These are phyloP conservation scores for Drosophila lacicola DNA, from an alignment of 2,888 invertebrate species.

Conservation along the genomic window DNA sequence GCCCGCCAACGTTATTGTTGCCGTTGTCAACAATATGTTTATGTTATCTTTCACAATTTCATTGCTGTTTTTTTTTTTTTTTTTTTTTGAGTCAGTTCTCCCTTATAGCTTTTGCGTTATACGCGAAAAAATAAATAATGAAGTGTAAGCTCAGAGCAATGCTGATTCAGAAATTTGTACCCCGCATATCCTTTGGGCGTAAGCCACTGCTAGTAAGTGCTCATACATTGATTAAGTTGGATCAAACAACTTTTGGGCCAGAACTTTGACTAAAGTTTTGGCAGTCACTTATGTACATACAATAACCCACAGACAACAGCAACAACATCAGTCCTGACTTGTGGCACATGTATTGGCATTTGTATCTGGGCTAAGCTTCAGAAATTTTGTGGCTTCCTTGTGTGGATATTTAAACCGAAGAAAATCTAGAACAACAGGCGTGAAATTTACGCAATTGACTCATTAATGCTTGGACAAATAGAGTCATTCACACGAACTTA, in stretches of 20 bases:
- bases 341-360: conserved; percentile 69
- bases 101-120: conserved; percentile 13
- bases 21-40: conserved; percentile 78
- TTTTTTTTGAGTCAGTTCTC: conserved; percentile 7
- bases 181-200: conserved; percentile 42
- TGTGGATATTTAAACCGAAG: conserved; percentile 64
- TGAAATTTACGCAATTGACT: conserved; percentile 78
- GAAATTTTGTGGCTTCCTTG: conserved; percentile 63
- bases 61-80: conserved; percentile 44
- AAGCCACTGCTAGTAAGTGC: conserved; percentile 66
- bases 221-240: conserved; percentile 74
- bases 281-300: conserved; percentile 69
- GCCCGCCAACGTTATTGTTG: conserved; percentile 21
- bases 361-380: conserved; percentile 66
- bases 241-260: conserved; percentile 42
- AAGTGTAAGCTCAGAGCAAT: conserved; percentile 57
- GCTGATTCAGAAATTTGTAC: conserved; percentile 16
- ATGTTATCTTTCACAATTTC: conserved; percentile 77
- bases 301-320: conserved; percentile 50
- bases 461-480: conserved; percentile 73
- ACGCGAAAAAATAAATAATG: conserved; percentile 69
- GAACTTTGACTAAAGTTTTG: conserved; percentile 67
- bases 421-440: conserved; percentile 54
- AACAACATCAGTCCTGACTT: conserved; percentile 24
- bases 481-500: conserved; percentile 54